Percentiles rank a stretch among this genome's conserved stretches.
These are phyloP conservation scores for Cecidostiba fungosa DNA, from an alignment of 2,888 invertebrate genomes.

Conservation along the genomic window DNA sequence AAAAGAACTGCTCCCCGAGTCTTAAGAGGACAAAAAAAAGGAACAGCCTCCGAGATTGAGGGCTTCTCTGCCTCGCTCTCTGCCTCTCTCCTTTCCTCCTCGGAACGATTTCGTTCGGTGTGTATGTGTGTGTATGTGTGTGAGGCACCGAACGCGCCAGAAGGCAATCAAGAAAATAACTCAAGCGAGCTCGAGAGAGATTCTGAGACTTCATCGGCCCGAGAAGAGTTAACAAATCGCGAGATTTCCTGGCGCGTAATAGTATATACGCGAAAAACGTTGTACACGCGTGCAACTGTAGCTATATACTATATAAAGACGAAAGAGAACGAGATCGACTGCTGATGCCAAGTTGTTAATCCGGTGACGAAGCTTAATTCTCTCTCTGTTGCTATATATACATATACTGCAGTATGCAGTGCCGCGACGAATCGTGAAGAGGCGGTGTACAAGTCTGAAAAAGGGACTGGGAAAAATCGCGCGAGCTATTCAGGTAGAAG, in stretches of 20 bases:
- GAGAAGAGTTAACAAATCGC: slow-evolving; percentile 43
- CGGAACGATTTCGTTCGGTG: slow-evolving; percentile 36
- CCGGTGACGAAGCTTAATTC: slow-evolving; percentile 44
- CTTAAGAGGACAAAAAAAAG: slow-evolving; percentile 57
- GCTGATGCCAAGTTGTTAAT: slow-evolving; percentile 47
- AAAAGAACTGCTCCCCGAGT: slow-evolving; percentile 49
- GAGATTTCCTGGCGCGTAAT: slow-evolving; percentile 28
- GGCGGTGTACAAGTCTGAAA: not conserved
- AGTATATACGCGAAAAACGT: not conserved
- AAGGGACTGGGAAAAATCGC: slow-evolving; percentile 37
- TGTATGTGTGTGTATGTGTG: not conserved
- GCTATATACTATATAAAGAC: too few species aligned
- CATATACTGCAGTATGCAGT: not conserved
- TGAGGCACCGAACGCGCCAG: slow-evolving; percentile 45
- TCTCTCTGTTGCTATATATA: too few species aligned
- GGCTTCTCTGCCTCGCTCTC: slow-evolving; percentile 25
- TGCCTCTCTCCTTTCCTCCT: slow-evolving; percentile 11
- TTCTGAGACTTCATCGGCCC: not conserved
- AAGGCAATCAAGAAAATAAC: slow-evolving; percentile 63
- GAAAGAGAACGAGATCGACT: not conserved
- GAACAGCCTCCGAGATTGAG: slow-evolving; percentile 58
- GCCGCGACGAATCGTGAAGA: slow-evolving; percentile 14
- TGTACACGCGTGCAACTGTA: not conserved
- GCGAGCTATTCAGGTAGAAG: slow-evolving; percentile 32
- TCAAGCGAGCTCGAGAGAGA: slow-evolving; percentile 54